These are phyloP conservation scores for Strigops habroptila DNA, from an alignment of 2,113 vertebrate species.

Conservation along the genomic window DNA sequence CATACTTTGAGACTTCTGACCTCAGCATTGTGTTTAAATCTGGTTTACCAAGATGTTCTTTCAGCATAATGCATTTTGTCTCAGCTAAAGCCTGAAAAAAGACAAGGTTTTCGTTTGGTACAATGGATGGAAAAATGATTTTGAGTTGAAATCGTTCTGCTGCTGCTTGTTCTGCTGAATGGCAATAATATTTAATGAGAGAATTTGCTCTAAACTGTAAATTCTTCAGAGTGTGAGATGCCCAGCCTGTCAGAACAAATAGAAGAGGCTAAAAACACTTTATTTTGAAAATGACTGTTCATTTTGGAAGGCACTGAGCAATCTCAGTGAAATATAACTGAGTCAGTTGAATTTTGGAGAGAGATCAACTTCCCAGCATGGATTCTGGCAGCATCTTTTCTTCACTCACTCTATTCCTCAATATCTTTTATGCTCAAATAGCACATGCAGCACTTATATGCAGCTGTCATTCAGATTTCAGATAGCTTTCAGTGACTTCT, in stretches of 20 bases:
- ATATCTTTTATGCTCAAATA: background rate
- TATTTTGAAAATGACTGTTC: constrained; percentile 49
- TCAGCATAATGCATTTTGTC: background rate
- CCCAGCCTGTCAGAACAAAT: constrained; percentile 36
- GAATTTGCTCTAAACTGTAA: constrained; percentile 5
- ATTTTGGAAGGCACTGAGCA: constrained; percentile 42
- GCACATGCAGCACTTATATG: background rate
- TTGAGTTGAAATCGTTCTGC: background rate
- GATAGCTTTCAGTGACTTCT: background rate
- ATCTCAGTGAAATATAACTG: constrained; percentile 38
- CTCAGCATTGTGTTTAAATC: background rate
- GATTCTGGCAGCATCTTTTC: constrained; percentile 34
- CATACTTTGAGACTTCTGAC: background rate
- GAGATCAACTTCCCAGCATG: constrained; percentile 42
- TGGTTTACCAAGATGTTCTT: background rate
- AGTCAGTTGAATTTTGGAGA: constrained; percentile 48
- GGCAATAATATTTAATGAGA: constrained; percentile 26
- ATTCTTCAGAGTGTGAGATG: background rate
- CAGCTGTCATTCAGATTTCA: background rate
- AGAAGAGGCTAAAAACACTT: constrained; percentile 27
- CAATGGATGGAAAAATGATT: background rate
- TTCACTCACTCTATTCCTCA: background rate
- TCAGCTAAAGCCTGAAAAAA: background rate
- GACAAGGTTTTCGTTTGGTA: background rate
- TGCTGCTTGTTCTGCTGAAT: background rate